Percentiles rank a stretch among this genome's conserved stretches.
Evolutionary conservation across 2,888 invertebrate species (phyloP).

Genomic region (Hecatera dysodea): DNA sequence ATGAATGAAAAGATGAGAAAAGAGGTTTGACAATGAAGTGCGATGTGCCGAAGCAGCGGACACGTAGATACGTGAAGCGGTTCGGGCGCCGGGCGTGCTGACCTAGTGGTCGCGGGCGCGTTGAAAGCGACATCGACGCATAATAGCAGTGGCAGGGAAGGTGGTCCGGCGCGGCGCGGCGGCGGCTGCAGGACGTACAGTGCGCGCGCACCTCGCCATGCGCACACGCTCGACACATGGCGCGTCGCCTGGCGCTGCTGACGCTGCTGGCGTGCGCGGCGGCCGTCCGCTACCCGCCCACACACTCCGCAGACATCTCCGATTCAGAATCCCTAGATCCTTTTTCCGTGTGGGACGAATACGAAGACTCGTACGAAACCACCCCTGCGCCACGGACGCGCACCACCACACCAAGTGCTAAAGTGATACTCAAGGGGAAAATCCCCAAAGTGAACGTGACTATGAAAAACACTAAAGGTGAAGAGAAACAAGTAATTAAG

Average conservation of each 20-base stretch:
- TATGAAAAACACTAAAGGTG: slow-evolving; percentile 78
- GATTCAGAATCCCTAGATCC: slow-evolving; percentile 82
- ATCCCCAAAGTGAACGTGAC: slow-evolving; percentile 82
- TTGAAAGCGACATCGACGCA: slow-evolving; percentile 86
- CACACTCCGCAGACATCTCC: slow-evolving; percentile 70
- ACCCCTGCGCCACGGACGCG: slow-evolving; percentile 73
- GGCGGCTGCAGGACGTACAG: slow-evolving; percentile 78
- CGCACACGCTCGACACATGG: slow-evolving; percentile 88
- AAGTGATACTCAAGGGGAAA: slow-evolving; percentile 83
- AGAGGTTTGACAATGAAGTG: neutral
- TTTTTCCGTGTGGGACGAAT: slow-evolving; percentile 83
- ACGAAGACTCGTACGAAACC: slow-evolving; percentile 80
- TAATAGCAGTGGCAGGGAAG: slow-evolving; percentile 86
- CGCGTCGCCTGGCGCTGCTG: slow-evolving; percentile 90
- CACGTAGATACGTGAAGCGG: slow-evolving; percentile 43
- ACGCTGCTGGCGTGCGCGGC: slow-evolving; percentile 85
- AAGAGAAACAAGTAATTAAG: slow-evolving; percentile 81
- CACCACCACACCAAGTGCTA: slow-evolving; percentile 76
- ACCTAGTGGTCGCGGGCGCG: slow-evolving; percentile 83
- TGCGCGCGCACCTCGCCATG: slow-evolving; percentile 90
- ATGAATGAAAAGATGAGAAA: neutral
- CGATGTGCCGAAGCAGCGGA: slow-evolving; percentile 21
- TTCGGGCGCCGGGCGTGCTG: slow-evolving; percentile 76
- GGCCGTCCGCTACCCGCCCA: slow-evolving; percentile 77
- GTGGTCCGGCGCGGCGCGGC: slow-evolving; percentile 73